Evolutionary conservation across 2,888 invertebrate species (phyloP), one percentile per base, ranked within the genome.

Genomic region (Stenichneumon culpator): DNA sequence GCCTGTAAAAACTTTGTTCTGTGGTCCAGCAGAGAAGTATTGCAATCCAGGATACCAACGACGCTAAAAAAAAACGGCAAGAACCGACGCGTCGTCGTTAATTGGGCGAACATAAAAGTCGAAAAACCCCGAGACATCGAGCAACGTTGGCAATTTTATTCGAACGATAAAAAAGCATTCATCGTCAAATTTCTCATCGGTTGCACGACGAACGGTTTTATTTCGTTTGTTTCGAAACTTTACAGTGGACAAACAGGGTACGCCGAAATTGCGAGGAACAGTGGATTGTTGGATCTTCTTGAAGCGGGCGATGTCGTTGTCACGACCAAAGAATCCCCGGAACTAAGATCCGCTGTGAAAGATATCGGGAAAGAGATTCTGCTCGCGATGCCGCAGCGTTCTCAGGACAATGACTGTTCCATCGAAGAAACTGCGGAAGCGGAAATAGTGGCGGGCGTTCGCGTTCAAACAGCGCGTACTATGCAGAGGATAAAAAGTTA

Each of bases 191-290:
- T 86, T 81, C 32, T 87, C 11, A 68, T 86, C 7, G 81, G 81
- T 28, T 79, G 75, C 57, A 85, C 85, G 14, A 85, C 87, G 1
- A 32, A 65, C 19, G 86, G 86, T n/a, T 57, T 52, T 0, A 75
- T 87, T 67, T 83, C 84, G 19, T 87, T 86, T 67, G 57, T 85
- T 9, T 87, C 86, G 19, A 79, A 81, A 65, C 72, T 75, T 44
- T 85, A 87, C 79, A 83, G 84, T n/a, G 88, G 80, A 14, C 50
- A 78, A 84, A 69, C 83, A 57, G 79, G 50, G 32, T 87, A 89
- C 74, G 72, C 57, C n/a, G 74, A 78, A 70, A 82, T 89, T 22
- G 72, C 77, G 63, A 86, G 79, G 68, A 84, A 79, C 47, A 75
- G 60, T 44, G 83, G 81, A 47, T 86, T 88, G 63, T 72, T 88